Percentiles rank a stretch among this genome's conserved stretches.
phyloP scores from a whole-genome alignment of 2,797 vertebrate genomes.

The Anguilla megastoma region DNA sequence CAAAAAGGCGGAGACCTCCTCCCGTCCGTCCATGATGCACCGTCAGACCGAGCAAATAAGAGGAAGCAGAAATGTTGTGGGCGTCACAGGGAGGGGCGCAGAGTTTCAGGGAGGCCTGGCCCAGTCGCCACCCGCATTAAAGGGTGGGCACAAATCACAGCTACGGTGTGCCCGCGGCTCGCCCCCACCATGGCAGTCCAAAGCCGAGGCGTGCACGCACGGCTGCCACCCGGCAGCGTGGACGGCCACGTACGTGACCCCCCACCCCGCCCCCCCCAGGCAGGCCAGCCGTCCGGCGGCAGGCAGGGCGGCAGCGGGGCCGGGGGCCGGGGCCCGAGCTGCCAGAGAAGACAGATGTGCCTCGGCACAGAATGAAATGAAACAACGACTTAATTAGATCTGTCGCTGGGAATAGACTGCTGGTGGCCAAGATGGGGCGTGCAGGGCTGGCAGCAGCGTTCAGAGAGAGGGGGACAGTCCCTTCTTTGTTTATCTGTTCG shows the following conservation, averaged over 20 bases:
- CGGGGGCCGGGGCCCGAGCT: conserved; percentile 26
- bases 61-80: not conserved
- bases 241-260: not conserved
- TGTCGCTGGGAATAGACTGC: conserved; percentile 34
- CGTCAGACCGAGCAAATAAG: not conserved
- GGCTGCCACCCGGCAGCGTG: not conserved
- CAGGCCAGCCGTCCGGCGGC: not conserved
- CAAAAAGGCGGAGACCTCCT: not conserved
- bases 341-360: conserved; percentile 53
- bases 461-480: conserved; percentile 1
- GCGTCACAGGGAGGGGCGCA: not conserved
- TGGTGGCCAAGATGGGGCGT: conserved; percentile 23
- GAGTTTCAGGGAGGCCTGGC: not conserved
- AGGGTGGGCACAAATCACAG: not conserved
- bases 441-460: not conserved
- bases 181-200: not conserved
- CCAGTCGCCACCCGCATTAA: not conserved
- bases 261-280: not conserved
- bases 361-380: conserved; percentile 31
- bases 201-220: not conserved
- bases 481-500: conserved; percentile 24
- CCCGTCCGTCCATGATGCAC: not conserved
- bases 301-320: not conserved
- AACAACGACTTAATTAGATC: conserved; percentile 40
- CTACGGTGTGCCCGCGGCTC: not conserved